Base-by-base conservation (phyloP, 1,140 invertebrate genomes). In the Nylanderia fulva region DNA sequence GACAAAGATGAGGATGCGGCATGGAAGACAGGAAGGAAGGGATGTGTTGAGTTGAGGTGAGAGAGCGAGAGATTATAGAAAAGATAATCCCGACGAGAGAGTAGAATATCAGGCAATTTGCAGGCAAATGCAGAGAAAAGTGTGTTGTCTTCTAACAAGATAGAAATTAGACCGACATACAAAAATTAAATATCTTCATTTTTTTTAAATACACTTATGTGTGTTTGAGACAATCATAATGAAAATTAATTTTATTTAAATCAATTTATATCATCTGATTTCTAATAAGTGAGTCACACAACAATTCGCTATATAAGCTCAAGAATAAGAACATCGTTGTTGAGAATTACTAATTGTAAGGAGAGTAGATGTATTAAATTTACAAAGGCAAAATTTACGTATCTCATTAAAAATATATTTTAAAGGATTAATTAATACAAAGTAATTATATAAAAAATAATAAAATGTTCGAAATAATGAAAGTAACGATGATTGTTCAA, bases 21-120 rank as follows among this genome's bases (percentile, higher is more conserved):
- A 82, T 39, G 42, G 63, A 88, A 56, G 68, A 52, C 9, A 24
- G 13, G 21, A 61, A 85, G 39, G 71, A 68, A 61, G 69, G 21
- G 33, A 72, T 42, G 58, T 24, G 77, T 48, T 36, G 45, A 48
- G 45, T 60, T 64, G 42, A 45, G 48, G 18, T 58, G 54, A 21
- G 54, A 75, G 54, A 75, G 69, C 13, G 39, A 9, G 29, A 61
- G 71, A 63, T 75, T 76, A 76, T 76, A 52, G 56, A 75, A 84
- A 63, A 39, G 42, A 75, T 42, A 66, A 63, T 18, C 33, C 42
- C 42, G 71, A 61, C 15, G n/a, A 84, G 45, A 48, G 45, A 15
- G 68, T 75, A 33, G 45, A 76, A 54, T 66, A 66, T 66, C 61
- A 79, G 45, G 48, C 27, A 61, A 77, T 56, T 66, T 79, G 45